Evolutionary conservation across 2,113 vertebrate genomes (phyloP), one percentile per base, ranked within the genome.

Genomic region (Scomber japonicus): DNA sequence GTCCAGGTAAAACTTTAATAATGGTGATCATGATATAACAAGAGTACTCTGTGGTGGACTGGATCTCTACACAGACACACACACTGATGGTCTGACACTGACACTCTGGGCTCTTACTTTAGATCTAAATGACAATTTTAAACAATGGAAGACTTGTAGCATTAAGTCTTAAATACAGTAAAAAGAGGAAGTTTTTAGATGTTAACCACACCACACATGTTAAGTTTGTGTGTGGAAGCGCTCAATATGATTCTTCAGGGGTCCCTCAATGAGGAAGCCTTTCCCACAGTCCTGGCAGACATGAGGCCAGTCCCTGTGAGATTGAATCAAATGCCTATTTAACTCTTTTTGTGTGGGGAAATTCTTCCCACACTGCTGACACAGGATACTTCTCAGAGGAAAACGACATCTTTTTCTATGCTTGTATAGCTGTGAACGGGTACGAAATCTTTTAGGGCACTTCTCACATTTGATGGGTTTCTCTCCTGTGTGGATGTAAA

Each of bases 401-500:
- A 0, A 10, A 9, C 0, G 0, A 3, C 60, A 70, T 1, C 0
- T 53, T 31, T 69, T 81, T 12, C 2, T 76, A 63, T 84, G 83
- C 1, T 8, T 0, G 10, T 15, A 54, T 0, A 75, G 40, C 27
- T 79, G 64, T 0, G 27, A 1, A 4, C 0, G 4, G 57, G 11
- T 40, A 46, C 68, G 24, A 65, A 90, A 90, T 13, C 0, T 53
- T 27, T 3, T 17, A 2, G 46, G 4, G 65, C 84, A 89, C 4
- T 0, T 0, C 2, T 64, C 9, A 53, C 88, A 88, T 27, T 15
- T 45, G 3, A 75, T 0, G 1, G 75, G 72, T 53, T 13, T 85
- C 40, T 89, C 86, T 14, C 72, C 70, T 1, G 80, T 84, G 82
- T 93, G 89, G 12, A 71, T 59, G 62, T 55, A 14, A 19, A 48